Evolutionary conservation across 2,797 vertebrate genomes (phyloP), one percentile per base, ranked within the genome.

Genomic region (Chromobotia macracanthus): DNA sequence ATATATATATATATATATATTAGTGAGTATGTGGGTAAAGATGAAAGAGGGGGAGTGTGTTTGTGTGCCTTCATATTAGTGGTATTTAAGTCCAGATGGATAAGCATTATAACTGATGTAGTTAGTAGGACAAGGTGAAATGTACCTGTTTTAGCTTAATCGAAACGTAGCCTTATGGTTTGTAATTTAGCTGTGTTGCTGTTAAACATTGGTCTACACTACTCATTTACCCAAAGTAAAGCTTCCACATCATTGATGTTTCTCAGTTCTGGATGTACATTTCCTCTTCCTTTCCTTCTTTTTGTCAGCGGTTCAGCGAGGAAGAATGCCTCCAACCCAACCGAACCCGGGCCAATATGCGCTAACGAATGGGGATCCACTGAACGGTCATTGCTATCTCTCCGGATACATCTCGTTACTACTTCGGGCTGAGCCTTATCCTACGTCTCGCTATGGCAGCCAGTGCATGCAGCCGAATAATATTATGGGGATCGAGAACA

Each of bases 271-370:
- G 95, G 96, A 96, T 99, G 97, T 95, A 98, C 96, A 98, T 99
- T 98, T 97, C 97, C 97, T 98, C 97, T 98, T 95, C 92, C 94
- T 98, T 94, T 97, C 95, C 96, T 91, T 97, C 92, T 98, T 97
- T 97, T 96, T 92, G 97, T 97, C 95, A 99, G 97, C 96, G 96
- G 97, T 98, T 97, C 96, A 98, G 96, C 96, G 97, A 98, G 97
- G 97, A 95, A 94, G 97, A 95, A 98, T 99, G 97, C 96, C 97
- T 89, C 97, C 97, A 90, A 98, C 95, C 84, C 97, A 98, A 74
- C 97, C 97, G 91, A 98, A 98, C 93, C 97, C 97, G 90, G 96
- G 96, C 94, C 97, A 98, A 90, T 98, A 98, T 90, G 96, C 97
- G 82, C 94, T 98, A 93, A 98, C 96, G 91, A 99, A 99, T 91